Conservation (phyloP, 1,140 invertebrate species). For the Philopotamus ludificatus region DNA sequence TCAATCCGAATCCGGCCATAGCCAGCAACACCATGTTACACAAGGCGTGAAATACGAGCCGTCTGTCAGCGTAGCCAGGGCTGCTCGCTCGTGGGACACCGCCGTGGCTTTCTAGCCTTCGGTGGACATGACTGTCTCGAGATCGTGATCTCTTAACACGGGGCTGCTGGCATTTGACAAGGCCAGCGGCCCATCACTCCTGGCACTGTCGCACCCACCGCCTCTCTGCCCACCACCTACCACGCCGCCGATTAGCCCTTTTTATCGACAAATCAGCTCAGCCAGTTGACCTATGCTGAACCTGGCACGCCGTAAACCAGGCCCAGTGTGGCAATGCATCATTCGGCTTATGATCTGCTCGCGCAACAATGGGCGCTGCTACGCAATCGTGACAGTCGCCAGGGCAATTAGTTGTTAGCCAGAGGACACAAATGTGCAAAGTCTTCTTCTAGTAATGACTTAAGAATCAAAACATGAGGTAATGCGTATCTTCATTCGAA, state of each 20-base stretch:
- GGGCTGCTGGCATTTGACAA: not conserved
- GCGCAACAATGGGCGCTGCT: too few relatives aligned
- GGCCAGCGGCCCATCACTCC: not conserved
- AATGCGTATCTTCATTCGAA: too few relatives aligned
- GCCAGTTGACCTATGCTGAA: not conserved
- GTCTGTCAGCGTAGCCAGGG: not conserved
- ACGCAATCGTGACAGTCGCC: too few relatives aligned
- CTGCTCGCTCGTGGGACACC: not conserved
- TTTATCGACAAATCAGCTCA: not conserved
- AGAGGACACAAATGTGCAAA: too few relatives aligned
- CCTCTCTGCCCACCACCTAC: not conserved
- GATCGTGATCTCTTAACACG: conserved; percentile 1
- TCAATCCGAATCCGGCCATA: too few relatives aligned
- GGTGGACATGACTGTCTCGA: not conserved
- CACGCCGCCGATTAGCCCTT: not conserved
- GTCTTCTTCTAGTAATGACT: too few relatives aligned
- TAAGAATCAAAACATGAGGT: too few relatives aligned
- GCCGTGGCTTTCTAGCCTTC: not conserved
- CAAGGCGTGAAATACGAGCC: too few relatives aligned
- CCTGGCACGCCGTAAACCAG: not conserved
- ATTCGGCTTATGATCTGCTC: not conserved
- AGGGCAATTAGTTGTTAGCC: too few relatives aligned
- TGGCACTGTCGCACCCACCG: not conserved
- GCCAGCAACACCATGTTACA: too few relatives aligned
- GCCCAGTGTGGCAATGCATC: not conserved